These are phyloP conservation scores for Morpho deidamia DNA, from an alignment of 2,888 invertebrate genomes.

Conservation along the genomic window DNA sequence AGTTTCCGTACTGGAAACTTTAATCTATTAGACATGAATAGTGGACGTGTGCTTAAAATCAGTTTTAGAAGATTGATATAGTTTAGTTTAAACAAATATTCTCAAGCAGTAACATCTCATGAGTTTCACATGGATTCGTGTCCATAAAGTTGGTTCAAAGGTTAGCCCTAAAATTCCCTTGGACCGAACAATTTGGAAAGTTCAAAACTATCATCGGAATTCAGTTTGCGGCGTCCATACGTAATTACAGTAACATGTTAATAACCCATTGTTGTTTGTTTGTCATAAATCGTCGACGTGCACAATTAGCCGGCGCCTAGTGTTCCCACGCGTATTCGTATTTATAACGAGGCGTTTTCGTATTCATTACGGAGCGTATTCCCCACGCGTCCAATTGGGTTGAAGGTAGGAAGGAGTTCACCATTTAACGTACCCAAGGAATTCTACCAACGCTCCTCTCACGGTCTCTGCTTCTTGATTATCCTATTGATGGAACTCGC, in stretches of 20 bases:
- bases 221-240: conserved; percentile 11
- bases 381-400: conserved; percentile 4
- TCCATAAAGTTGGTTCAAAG: too few relatives aligned
- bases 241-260: conserved; percentile 31
- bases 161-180: too few relatives aligned
- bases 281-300: conserved; percentile 31
- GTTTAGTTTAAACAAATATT: too few relatives aligned
- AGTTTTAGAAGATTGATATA: too few relatives aligned
- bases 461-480: too few relatives aligned
- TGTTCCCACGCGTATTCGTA: conserved; percentile 15
- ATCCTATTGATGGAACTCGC: too few relatives aligned
- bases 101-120: too few relatives aligned
- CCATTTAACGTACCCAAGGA: background rate
- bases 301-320: conserved; percentile 14
- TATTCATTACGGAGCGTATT: conserved; percentile 3
- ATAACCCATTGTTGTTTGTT: conserved; percentile 34
- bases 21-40: too few relatives aligned
- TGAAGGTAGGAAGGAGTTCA: background rate
- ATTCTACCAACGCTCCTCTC: too few relatives aligned
- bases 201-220: background rate
- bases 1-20: too few relatives aligned
- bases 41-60: too few relatives aligned
- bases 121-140: too few relatives aligned
- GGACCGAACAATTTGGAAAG: background rate
- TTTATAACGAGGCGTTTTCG: background rate